Evolutionary conservation across 2,888 invertebrate species (phyloP).

Genomic region (Xylocampa areola): DNA sequence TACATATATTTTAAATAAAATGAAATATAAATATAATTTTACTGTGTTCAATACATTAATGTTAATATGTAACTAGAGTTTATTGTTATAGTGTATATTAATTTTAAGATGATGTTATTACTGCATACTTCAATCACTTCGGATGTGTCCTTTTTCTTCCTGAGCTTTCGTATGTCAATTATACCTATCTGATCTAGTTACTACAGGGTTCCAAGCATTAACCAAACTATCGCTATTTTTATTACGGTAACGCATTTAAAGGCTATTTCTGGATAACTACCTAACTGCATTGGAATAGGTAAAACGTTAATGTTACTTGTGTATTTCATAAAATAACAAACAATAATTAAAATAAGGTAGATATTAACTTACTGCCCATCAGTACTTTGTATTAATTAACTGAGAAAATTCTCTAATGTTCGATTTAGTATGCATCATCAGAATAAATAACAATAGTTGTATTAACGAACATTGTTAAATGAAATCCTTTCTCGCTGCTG

Average conservation of each 20-base stretch:
- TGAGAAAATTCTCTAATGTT: slow-evolving; percentile 18
- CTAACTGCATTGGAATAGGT: slow-evolving; percentile 35
- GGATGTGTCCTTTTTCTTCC: slow-evolving; percentile 64
- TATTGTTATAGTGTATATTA: slow-evolving; percentile 47
- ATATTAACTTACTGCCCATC: slow-evolving; percentile 28
- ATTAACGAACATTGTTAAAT: slow-evolving; percentile 25
- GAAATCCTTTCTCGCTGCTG: slow-evolving; percentile 46
- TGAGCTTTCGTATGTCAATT: slow-evolving; percentile 83
- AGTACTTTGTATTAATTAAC: slow-evolving; percentile 20
- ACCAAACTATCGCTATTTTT: slow-evolving; percentile 59
- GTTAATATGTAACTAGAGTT: slow-evolving; percentile 52
- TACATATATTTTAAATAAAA: slow-evolving; percentile 30
- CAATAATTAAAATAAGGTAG: slow-evolving; percentile 47
- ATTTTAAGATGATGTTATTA: slow-evolving; percentile 47
- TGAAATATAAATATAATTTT: slow-evolving; percentile 51
- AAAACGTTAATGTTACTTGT: slow-evolving; percentile 19
- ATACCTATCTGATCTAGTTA: slow-evolving; percentile 66
- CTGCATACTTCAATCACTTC: slow-evolving; percentile 38
- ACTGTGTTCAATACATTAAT: slow-evolving; percentile 65
- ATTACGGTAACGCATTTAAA: slow-evolving; percentile 47
- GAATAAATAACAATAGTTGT: slow-evolving; percentile 23
- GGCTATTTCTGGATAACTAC: slow-evolving; percentile 48
- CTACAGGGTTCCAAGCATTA: slow-evolving; percentile 69
- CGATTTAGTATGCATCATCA: slow-evolving; percentile 23
- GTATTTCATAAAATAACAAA: slow-evolving; percentile 33